These are phyloP conservation scores for Sturnus vulgaris DNA, from an alignment of 2,113 vertebrate genomes.

Conservation along the genomic window DNA sequence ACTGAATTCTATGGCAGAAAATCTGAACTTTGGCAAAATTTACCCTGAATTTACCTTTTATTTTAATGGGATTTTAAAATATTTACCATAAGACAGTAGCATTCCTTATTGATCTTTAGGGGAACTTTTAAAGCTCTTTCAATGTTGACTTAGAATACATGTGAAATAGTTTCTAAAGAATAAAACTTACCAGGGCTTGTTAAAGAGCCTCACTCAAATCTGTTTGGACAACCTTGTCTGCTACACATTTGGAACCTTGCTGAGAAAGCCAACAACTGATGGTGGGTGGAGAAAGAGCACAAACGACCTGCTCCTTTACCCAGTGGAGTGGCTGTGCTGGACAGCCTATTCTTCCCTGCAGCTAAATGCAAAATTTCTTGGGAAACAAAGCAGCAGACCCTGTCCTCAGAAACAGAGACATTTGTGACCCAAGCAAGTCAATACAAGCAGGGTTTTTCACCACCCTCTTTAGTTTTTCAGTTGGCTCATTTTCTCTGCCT, in stretches of 20 bases:
- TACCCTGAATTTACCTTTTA: neutral
- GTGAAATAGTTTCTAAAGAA: neutral
- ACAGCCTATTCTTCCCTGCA: neutral
- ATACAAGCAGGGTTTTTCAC: neutral
- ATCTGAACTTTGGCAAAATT: neutral
- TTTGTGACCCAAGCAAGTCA: neutral
- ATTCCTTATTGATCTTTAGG: neutral
- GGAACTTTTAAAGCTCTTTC: neutral
- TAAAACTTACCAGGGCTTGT: neutral
- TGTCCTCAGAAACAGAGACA: neutral
- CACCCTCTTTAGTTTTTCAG: neutral
- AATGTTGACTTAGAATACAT: neutral
- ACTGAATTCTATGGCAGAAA: neutral
- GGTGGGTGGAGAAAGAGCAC: neutral
- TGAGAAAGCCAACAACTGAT: neutral
- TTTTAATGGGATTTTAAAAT: neutral
- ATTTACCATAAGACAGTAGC: neutral
- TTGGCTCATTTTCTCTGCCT: neutral
- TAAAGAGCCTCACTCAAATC: neutral
- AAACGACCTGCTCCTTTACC: neutral
- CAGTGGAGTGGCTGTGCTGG: neutral
- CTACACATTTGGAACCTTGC: neutral
- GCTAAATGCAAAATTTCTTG: neutral
- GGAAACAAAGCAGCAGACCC: neutral
- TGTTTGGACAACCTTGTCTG: neutral